Conservation (phyloP, 1,140 invertebrate species). For the Tachypleus tridentatus region DNA sequence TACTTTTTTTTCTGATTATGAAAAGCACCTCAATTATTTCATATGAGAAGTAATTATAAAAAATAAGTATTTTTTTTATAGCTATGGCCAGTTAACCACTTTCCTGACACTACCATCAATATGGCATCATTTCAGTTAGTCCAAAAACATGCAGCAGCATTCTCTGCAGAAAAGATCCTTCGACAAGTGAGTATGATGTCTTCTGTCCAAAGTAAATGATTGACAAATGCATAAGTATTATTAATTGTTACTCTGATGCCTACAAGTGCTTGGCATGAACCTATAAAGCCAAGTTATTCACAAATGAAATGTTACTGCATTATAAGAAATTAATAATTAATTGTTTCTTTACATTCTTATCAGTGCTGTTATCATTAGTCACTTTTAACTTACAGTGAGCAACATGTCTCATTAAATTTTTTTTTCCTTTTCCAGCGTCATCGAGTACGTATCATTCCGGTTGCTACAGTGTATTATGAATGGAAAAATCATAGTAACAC, state of each 20-base stretch:
- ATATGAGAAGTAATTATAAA: no score
- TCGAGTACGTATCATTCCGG: constrained; percentile 39
- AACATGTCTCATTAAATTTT: not conserved
- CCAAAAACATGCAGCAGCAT: constrained; percentile 31
- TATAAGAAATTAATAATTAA: constrained; percentile 1
- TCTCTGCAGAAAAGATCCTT: constrained; percentile 33
- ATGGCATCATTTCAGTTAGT: constrained; percentile 40
- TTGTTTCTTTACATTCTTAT: not conserved
- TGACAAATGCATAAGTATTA: not conserved
- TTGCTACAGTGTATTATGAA: constrained; percentile 37
- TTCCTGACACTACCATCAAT: constrained; percentile 41
- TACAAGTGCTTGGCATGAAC: not conserved
- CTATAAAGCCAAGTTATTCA: not conserved
- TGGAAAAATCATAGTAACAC: constrained; percentile 35
- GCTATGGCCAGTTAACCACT: constrained; percentile 41
- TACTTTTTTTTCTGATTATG: no score
- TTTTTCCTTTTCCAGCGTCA: constrained; percentile 36
- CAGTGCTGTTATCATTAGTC: constrained; percentile 5
- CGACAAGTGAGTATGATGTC: constrained; percentile 32
- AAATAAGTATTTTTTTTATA: constrained; percentile 11
- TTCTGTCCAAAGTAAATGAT: constrained; percentile 7
- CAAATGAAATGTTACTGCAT: not conserved
- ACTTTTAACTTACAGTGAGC: not conserved
- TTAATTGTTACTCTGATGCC: not conserved
- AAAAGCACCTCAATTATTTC: no score